Base-by-base conservation (phyloP, 2,888 invertebrate genomes). In the Yponomeuta evonymella region DNA sequence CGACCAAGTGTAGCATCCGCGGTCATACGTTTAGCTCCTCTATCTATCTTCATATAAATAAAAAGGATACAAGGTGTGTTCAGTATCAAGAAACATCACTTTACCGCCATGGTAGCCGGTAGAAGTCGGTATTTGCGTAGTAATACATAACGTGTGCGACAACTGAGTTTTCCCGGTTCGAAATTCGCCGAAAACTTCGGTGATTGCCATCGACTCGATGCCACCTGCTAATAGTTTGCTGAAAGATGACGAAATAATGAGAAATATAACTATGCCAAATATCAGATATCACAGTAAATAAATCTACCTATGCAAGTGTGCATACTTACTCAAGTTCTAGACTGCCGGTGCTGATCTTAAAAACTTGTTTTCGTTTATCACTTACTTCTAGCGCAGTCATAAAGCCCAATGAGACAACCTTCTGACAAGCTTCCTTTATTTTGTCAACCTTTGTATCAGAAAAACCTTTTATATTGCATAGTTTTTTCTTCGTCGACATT, bases 171-270 rank as follows among this genome's bases (percentile, higher is more conserved):
- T 97, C 23, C 96, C 97, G 1, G 96, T 96, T 48, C 96, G 93
- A 80, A 96, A 96, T 88, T 97, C 96, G 8, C 96, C 96, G 83
- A 96, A 97, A 9, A 94, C 96, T 90, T 97, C 96, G 0, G 96
- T 96, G 70, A 97, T 96, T 0, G 96, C 93, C 96, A 96, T 96
- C 8, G 96, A 96, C 86, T 97, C 96, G 70, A 97, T 92, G 0
- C 96, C 96, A 48, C 96, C 96, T 5, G 95, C 96, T 67, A 96
- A 82, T 43, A 97, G 86, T 82, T 95, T 95, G 80, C 96, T 96
- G 76, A 74, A 85, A 48, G 30, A 67, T 36, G 43, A 43, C 33
- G 33, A 33, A 4, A 4, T 33, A 33, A 5, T 43, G 43, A 43
- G 43, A 43, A 43, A 43, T 43, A 8, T 43, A 8, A 43, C 43